These are phyloP conservation scores for Drosophila meridionalis DNA, from an alignment of 2,888 invertebrate species.

Conservation along the genomic window DNA sequence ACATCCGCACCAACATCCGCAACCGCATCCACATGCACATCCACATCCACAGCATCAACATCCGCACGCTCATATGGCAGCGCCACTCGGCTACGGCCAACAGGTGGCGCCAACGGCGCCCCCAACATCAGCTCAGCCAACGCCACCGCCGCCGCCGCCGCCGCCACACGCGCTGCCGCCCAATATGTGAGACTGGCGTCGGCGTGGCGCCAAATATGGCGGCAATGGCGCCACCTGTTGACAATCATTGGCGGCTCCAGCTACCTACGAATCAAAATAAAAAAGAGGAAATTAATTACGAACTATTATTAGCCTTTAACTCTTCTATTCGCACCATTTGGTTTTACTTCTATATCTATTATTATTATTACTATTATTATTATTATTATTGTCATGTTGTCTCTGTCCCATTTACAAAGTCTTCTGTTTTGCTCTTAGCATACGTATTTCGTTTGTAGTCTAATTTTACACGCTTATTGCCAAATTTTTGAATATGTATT, in stretches of 20 bases:
- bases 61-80: slow-evolving; percentile 66
- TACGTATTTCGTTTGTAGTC: slow-evolving; percentile 69
- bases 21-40: slow-evolving; percentile 47
- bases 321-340: slow-evolving; percentile 17
- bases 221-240: slow-evolving; percentile 78
- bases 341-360: slow-evolving; percentile 4
- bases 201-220: slow-evolving; percentile 74
- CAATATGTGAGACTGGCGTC: slow-evolving; percentile 74
- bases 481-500: slow-evolving; percentile 73
- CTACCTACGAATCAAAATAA: slow-evolving; percentile 11
- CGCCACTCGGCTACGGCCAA: slow-evolving; percentile 69
- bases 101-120: slow-evolving; percentile 58
- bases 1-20: slow-evolving; percentile 35
- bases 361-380: too few species aligned
- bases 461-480: slow-evolving; percentile 79
- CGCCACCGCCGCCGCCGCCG: slow-evolving; percentile 47
- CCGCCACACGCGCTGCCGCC: slow-evolving; percentile 41
- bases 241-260: slow-evolving; percentile 53
- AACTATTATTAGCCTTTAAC: slow-evolving; percentile 44
- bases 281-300: not conserved
- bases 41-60: slow-evolving; percentile 54
- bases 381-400: slow-evolving; percentile 34
- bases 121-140: slow-evolving; percentile 30
- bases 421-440: slow-evolving; percentile 50
- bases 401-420: slow-evolving; percentile 41